phyloP scores from a whole-genome alignment of 2,888 invertebrate genomes.

The Nemotelus nigrinus region DNA sequence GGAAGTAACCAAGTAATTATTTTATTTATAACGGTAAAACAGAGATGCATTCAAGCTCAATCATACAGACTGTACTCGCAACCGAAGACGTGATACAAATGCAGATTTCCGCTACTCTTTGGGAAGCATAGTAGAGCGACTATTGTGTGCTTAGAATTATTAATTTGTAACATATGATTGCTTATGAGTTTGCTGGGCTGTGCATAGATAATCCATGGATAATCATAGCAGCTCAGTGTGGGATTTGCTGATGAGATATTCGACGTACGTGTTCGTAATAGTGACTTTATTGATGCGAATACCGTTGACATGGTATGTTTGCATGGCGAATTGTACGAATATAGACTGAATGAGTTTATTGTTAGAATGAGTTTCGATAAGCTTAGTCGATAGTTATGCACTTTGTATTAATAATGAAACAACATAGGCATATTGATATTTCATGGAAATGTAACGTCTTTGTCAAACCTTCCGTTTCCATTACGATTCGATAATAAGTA shows the following conservation, averaged over 20 bases:
- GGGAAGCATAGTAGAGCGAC: not conserved
- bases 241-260: too few relatives aligned
- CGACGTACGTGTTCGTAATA: not conserved
- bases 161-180: constrained; percentile 18
- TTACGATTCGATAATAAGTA: too few relatives aligned
- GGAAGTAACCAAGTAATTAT: constrained; percentile 19
- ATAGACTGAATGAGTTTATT: too few relatives aligned
- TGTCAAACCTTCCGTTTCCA: too few relatives aligned
- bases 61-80: not conserved
- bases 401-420: too few relatives aligned
- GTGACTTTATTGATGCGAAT: not conserved
- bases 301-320: not conserved
- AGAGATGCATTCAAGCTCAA: constrained; percentile 10
- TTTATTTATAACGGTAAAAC: constrained; percentile 25
- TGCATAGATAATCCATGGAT: too few relatives aligned
- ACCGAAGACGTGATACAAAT: constrained; percentile 16
- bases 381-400: too few relatives aligned
- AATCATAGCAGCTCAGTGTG: too few relatives aligned
- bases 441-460: too few relatives aligned
- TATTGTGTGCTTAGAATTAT: constrained; percentile 5
- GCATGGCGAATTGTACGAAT: too few relatives aligned
- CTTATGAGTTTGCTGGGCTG: not conserved
- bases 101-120: constrained; percentile 8
- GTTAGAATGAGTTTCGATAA: too few relatives aligned
- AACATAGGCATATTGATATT: too few relatives aligned